Evolutionary conservation across 1,140 invertebrate genomes (phyloP).

Genomic region (Heterodera carotae): DNA sequence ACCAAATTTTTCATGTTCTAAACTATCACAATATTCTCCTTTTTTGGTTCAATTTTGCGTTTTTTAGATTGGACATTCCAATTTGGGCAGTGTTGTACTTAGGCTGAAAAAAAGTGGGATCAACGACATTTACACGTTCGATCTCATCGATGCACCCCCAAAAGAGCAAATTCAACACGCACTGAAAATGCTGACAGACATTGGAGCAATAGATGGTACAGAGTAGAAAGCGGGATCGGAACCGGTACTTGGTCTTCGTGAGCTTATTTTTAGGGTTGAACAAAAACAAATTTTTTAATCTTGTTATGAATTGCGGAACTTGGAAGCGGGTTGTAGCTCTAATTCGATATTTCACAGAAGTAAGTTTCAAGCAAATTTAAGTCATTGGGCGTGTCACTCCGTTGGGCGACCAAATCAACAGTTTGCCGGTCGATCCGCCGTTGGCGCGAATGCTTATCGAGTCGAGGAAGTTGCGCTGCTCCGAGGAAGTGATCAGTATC

Average conservation of each 20-base stretch:
- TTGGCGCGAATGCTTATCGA: constrained; percentile 83
- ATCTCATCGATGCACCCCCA: constrained; percentile 85
- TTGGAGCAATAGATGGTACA: constrained; percentile 67
- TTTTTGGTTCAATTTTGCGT: constrained; percentile 66
- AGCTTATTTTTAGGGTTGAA: too few species aligned
- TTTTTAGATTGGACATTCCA: constrained; percentile 74
- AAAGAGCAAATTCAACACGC: constrained; percentile 80
- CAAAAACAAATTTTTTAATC: too few species aligned
- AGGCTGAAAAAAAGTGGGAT: constrained; percentile 94
- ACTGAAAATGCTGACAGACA: constrained; percentile 50
- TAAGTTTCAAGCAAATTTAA: too few species aligned
- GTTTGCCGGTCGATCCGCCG: constrained; percentile 97
- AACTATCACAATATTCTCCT: too few species aligned
- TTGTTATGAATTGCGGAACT: too few species aligned
- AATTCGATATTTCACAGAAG: too few species aligned
- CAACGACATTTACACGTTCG: constrained; percentile 76
- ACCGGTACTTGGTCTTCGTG: constrained; percentile 69
- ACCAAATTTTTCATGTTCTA: too few species aligned
- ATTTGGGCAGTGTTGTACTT: constrained; percentile 15
- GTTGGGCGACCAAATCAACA: constrained; percentile 96
- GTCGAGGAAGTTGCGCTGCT: constrained; percentile 88
- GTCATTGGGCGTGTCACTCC: constrained; percentile 80
- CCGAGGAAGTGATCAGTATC: constrained; percentile 97
- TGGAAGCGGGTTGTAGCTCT: too few species aligned
- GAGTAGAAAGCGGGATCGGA: constrained; percentile 76